Evolutionary conservation across 2,113 vertebrate species (phyloP), one percentile per base, ranked within the genome.

Genomic region (Anser brachyrhynchus): DNA sequence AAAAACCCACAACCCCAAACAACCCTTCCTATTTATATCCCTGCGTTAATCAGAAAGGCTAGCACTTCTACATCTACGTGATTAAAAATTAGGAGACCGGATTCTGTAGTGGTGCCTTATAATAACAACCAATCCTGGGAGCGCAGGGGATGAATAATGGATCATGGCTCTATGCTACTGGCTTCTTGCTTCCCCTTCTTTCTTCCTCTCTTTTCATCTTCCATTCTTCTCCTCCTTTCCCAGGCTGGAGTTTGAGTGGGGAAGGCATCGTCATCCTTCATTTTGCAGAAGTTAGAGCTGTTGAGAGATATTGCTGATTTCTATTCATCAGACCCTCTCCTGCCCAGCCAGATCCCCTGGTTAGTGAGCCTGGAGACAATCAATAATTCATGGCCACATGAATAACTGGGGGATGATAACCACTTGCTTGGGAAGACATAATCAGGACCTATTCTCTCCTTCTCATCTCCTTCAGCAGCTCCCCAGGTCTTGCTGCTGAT

Each of bases 301-400:
- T 97, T 96, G 96, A 82, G 89, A 91, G 84, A 16, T 46, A 65
- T 97, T 93, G 92, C 94, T 96, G 96, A 97, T 98, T 98, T 98
- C 98, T 98, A 96, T 98, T 98, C 97, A 96, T 97, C 97, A 96
- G 55, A n/a, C 11, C 79, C 43, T 88, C 91, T 88, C 93, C 87
- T 87, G 78, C 79, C 85, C 91, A 95, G 74, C 98, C 94, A 98
- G 97, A 97, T 98, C 98, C 98, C 97, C 98, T 97, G 96, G 95
- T 96, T 98, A 97, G 97, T 93, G 97, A 98, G 98, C 97, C 95
- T 95, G 97, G 97, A 97, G 98, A 97, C 97, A 98, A 98, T 99
- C 98, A 98, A 98, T 99, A 99, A 99, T 99, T 98, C 98, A 98
- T 91, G 61, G 95, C 96, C 95, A 91, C 97, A 91, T 97, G 97